Evolutionary conservation across 2,888 invertebrate genomes (phyloP).

Genomic region (Nymphalis urticae): DNA sequence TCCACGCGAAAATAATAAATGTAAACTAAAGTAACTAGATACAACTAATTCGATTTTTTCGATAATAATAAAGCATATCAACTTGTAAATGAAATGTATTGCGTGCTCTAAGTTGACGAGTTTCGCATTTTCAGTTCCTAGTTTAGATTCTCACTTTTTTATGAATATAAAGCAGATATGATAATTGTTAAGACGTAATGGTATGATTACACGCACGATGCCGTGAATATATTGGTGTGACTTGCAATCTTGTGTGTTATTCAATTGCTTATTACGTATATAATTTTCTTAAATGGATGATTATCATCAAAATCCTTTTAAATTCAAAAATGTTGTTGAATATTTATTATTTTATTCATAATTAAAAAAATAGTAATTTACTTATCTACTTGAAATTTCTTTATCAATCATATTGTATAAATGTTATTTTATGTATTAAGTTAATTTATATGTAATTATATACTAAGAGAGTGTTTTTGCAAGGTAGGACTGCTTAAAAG

Average conservation of each 20-base stretch:
- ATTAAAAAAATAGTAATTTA: too few species aligned
- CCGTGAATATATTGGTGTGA: conserved; percentile 18
- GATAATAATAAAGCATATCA: conserved; percentile 5
- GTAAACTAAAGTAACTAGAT: neutral
- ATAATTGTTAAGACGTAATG: conserved; percentile 27
- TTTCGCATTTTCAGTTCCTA: conserved; percentile 29
- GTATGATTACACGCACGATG: conserved; percentile 27
- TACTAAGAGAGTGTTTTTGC: too few species aligned
- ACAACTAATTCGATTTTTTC: conserved; percentile 7
- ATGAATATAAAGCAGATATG: conserved; percentile 30
- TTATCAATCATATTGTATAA: too few species aligned
- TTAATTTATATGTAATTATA: too few species aligned
- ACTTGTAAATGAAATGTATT: conserved; percentile 13
- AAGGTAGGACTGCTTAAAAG: too few species aligned
- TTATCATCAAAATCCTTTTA: too few species aligned
- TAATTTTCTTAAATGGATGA: neutral
- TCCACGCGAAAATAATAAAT: neutral
- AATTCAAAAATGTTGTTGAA: too few species aligned
- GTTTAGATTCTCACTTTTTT: conserved; percentile 30
- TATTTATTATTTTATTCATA: too few species aligned
- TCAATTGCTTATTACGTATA: neutral
- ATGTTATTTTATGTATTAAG: too few species aligned
- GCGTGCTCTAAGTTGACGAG: conserved; percentile 23
- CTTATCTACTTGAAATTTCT: too few species aligned
- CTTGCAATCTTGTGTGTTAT: conserved; percentile 10